Percentiles rank a stretch among this genome's conserved stretches.
Conservation (phyloP, 53 echinoderm and acorn worm species). For the Stichopus horrens region DNA sequence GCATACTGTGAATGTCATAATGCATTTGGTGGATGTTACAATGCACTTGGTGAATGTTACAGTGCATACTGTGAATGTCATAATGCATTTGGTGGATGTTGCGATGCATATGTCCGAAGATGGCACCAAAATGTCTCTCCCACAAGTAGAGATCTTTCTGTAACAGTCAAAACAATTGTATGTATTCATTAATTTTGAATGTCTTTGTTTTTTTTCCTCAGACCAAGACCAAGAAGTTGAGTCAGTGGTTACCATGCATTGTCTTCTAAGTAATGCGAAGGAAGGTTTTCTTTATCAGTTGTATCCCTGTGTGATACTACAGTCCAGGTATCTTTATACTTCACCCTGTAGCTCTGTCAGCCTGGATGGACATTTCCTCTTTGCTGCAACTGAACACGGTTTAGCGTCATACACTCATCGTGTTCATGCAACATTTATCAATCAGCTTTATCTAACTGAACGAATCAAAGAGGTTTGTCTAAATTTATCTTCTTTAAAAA, state of each 20-base stretch:
- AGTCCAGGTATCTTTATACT: conserved; percentile 66
- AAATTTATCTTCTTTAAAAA: neutral
- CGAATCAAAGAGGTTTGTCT: conserved; percentile 55
- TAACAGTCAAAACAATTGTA: too few species aligned
- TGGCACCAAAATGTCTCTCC: too few species aligned
- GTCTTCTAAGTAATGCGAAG: conserved; percentile 62
- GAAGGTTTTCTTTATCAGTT: conserved; percentile 69
- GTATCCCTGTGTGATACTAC: conserved; percentile 50
- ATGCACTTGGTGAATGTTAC: too few species aligned
- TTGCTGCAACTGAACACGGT: conserved; percentile 76
- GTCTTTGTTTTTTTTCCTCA: neutral
- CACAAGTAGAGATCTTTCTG: too few species aligned
- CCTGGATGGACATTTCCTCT: conserved; percentile 54
- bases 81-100: too few species aligned
- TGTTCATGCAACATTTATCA: conserved; percentile 67
- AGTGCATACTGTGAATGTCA: too few species aligned
- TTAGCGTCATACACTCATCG: conserved; percentile 79
- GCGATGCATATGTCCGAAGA: too few species aligned
- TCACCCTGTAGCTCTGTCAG: conserved; percentile 54
- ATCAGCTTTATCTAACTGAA: conserved; percentile 58
- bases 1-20: too few species aligned
- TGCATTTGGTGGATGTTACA: too few species aligned
- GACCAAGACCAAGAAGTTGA: neutral
- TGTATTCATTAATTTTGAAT: too few species aligned
- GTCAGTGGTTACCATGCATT: conserved; percentile 40